Evolutionary conservation across 1,140 invertebrate species (phyloP).

Genomic region (Drosophila bifasciata): DNA sequence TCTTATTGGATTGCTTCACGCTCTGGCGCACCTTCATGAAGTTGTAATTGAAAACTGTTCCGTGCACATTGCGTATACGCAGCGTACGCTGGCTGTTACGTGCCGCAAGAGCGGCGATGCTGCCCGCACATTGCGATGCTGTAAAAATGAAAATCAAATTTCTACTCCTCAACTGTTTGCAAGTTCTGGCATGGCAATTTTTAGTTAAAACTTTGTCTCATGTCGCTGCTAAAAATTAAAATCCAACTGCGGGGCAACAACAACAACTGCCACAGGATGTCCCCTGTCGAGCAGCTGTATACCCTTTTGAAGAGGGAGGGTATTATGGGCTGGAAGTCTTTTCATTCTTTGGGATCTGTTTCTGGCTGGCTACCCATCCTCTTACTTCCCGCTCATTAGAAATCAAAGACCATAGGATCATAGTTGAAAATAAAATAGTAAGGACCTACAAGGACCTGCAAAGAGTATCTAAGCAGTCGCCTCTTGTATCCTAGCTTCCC

Average conservation of each 20-base stretch:
- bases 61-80: slow-evolving; percentile 68
- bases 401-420: too few relatives aligned
- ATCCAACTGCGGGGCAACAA: slow-evolving; percentile 56
- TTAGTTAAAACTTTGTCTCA: slow-evolving; percentile 73
- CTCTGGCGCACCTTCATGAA: slow-evolving; percentile 17
- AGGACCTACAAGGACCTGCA: too few relatives aligned
- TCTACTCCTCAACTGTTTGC: slow-evolving; percentile 38
- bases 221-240: slow-evolving; percentile 75
- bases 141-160: slow-evolving; percentile 75
- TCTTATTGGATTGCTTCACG: slow-evolving; percentile 27
- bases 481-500: too few relatives aligned
- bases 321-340: too few relatives aligned
- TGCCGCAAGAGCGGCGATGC: slow-evolving; percentile 19
- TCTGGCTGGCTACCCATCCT: too few relatives aligned
- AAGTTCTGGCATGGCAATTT: slow-evolving; percentile 59
- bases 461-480: slow-evolving; percentile 7
- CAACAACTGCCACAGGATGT: slow-evolving; percentile 15
- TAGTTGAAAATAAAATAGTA: too few relatives aligned
- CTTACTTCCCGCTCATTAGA: too few relatives aligned
- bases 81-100: slow-evolving; percentile 60
- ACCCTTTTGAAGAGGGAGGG: too few relatives aligned
- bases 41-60: slow-evolving; percentile 73
- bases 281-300: too few relatives aligned
- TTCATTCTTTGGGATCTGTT: too few relatives aligned
- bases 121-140: slow-evolving; percentile 9